A percentile compares a stretch with the other conserved stretches of the same genome.
phyloP scores from a whole-genome alignment of 35 echinoderm and acorn worm species.

The Lytechinus variegatus region DNA sequence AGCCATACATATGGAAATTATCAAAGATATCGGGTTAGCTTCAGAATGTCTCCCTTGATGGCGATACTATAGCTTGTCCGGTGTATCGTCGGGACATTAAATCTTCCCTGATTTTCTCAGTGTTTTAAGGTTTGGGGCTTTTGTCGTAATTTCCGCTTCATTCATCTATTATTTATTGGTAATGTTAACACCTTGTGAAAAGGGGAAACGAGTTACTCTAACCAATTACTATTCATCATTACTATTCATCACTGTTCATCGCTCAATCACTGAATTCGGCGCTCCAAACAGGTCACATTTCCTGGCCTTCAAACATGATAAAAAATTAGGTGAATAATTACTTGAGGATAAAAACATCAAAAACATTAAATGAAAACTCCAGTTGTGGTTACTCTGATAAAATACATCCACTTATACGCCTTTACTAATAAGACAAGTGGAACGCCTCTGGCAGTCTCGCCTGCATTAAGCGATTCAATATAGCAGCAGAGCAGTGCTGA shows the following conservation, averaged over 20 bases:
- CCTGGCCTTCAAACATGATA: no score
- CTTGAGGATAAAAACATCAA: no score
- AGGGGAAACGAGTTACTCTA: background rate
- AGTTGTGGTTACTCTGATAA: no score
- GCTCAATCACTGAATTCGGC: background rate
- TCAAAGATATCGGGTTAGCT: background rate
- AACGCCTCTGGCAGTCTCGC: no score
- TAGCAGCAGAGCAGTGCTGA: no score
- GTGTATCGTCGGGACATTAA: background rate
- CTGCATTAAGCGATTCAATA: no score
- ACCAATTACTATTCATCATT: background rate
- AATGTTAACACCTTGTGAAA: background rate
- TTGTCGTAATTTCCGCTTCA: background rate
- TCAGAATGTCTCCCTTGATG: background rate
- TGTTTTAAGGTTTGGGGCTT: background rate
- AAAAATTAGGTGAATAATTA: no score
- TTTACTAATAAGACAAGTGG: no score
- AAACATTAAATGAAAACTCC: no score
- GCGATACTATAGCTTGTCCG: background rate
- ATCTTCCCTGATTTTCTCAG: background rate
- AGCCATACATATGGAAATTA: conserved; percentile 14
- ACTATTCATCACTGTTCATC: background rate
- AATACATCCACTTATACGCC: no score
- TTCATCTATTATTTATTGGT: background rate
- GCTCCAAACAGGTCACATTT: no score